Conservation (phyloP, 2,113 vertebrate species). For the Agelaius phoeniceus region DNA sequence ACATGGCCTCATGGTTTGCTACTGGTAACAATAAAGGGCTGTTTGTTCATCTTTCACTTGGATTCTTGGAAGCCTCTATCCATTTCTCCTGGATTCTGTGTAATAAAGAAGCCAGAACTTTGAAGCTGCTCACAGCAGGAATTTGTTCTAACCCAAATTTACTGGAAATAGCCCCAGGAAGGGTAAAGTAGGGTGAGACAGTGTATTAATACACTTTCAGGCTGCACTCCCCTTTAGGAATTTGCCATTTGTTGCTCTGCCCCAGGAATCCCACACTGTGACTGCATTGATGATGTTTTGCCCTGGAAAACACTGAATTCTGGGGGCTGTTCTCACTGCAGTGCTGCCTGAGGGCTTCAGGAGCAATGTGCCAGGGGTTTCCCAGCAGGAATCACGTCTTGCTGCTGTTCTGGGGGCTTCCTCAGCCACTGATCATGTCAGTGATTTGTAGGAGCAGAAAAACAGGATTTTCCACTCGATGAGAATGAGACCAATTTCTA, state of each 20-base stretch:
- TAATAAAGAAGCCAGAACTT: background rate
- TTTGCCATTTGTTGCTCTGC: background rate
- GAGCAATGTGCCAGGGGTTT: background rate
- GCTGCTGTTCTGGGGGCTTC: background rate
- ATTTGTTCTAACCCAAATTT: background rate
- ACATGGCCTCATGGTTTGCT: background rate
- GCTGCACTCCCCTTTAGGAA: background rate
- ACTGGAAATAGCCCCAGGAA: background rate
- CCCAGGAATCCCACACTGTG: background rate
- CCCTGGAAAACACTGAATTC: background rate
- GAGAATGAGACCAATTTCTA: background rate
- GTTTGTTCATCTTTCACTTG: background rate
- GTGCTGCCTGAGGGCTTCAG: background rate
- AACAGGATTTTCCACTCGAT: background rate
- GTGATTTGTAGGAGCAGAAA: background rate
- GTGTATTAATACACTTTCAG: background rate
- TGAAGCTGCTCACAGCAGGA: background rate
- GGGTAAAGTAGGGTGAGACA: background rate
- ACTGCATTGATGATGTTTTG: too few relatives aligned
- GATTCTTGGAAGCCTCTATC: background rate
- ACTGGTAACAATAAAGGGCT: background rate
- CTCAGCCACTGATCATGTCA: background rate
- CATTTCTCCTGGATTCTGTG: background rate
- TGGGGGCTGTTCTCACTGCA: background rate
- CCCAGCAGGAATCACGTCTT: background rate